Percentiles rank a stretch among this genome's conserved stretches.
These are phyloP conservation scores for Verasper variegatus DNA, from an alignment of 2,113 vertebrate genomes.

Conservation along the genomic window DNA sequence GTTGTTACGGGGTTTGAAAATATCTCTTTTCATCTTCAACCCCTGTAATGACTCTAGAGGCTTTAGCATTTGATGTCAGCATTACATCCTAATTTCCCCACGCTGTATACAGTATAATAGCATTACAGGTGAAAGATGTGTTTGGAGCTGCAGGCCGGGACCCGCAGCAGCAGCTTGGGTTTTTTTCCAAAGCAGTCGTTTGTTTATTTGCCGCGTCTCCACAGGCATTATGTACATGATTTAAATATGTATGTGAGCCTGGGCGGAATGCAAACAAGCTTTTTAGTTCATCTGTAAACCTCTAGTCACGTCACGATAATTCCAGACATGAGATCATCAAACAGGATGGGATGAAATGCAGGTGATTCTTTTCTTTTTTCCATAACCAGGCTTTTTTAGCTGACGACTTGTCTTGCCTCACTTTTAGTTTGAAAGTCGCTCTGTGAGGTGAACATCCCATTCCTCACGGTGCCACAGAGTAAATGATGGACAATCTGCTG, in stretches of 20 bases:
- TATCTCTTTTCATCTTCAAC: conserved; percentile 10
- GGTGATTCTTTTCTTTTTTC: neutral
- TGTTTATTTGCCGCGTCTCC: conserved; percentile 39
- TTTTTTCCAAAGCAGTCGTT: conserved; percentile 31
- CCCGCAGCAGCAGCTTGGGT: conserved; percentile 1
- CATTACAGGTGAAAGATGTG: conserved; percentile 21
- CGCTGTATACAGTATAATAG: conserved; percentile 23
- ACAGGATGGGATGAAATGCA: conserved; percentile 21
- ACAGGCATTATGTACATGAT: conserved; percentile 44
- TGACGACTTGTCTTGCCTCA: conserved; percentile 25
- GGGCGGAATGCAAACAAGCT: conserved; percentile 8
- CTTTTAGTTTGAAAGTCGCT: conserved; percentile 51
- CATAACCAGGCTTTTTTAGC: conserved; percentile 19
- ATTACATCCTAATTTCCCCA: neutral
- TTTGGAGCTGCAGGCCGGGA: conserved; percentile 21
- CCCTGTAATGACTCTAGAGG: conserved; percentile 13
- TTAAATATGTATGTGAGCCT: conserved; percentile 44
- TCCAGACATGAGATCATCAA: conserved; percentile 11
- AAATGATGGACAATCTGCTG: conserved; percentile 54
- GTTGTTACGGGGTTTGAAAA: neutral
- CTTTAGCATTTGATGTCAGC: neutral
- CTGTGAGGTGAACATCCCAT: conserved; percentile 26
- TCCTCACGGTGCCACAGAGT: conserved; percentile 27
- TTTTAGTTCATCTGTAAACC: conserved; percentile 8
- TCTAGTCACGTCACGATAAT: too few species aligned